These are phyloP conservation scores for Trachelus troglodyta DNA, from an alignment of 2,888 invertebrate species.

Conservation along the genomic window DNA sequence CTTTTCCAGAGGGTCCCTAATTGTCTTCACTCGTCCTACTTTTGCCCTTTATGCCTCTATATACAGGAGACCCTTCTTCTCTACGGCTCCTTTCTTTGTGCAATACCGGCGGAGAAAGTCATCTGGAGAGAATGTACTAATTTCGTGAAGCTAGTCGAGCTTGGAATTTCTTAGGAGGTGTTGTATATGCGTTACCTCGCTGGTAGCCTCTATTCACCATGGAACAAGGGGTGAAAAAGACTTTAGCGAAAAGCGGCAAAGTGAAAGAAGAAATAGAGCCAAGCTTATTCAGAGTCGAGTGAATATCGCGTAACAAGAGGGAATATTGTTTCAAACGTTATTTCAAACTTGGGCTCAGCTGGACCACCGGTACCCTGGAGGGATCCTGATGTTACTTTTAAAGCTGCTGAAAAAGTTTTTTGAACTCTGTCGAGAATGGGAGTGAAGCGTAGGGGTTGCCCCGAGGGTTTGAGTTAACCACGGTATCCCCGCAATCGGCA, in stretches of 20 bases:
- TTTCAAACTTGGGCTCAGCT: background rate
- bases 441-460: background rate
- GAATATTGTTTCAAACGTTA: background rate
- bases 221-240: background rate
- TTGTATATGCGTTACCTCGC: background rate
- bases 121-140: background rate
- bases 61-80: background rate
- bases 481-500: background rate
- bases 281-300: background rate
- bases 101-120: background rate
- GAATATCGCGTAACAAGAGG: background rate
- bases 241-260: background rate
- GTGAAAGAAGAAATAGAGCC: background rate
- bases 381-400: background rate
- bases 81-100: background rate
- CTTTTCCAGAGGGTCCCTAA: background rate
- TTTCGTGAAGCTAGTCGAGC: background rate
- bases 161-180: background rate
- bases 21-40: background rate
- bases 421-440: background rate
- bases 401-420: background rate
- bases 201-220: background rate
- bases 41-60: background rate
- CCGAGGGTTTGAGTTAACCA: background rate
- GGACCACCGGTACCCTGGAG: background rate